phyloP scores from a whole-genome alignment of 2,888 invertebrate species.

The Petrolisthes cinctipes region DNA sequence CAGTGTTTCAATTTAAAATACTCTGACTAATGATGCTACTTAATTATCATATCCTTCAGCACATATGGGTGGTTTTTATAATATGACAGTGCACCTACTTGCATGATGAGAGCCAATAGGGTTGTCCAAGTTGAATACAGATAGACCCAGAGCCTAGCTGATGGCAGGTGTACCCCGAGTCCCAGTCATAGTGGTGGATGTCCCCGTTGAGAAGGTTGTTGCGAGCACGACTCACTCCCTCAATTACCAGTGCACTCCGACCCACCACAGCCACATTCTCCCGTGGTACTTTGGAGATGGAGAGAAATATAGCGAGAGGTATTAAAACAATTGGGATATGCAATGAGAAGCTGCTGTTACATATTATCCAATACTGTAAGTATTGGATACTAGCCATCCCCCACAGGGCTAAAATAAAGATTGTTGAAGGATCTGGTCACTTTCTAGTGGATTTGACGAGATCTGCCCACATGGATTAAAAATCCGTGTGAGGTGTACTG shows the following conservation, averaged over 20 bases:
- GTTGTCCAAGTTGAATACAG: constrained; percentile 94
- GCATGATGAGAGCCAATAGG: constrained; percentile 70
- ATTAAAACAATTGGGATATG: too few relatives aligned
- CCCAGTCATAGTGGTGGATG: constrained; percentile 96
- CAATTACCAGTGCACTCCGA: constrained; percentile 91
- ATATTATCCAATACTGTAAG: not conserved
- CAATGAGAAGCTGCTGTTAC: too few relatives aligned
- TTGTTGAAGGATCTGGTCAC: too few relatives aligned
- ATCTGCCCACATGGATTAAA: too few relatives aligned
- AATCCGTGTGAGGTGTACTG: too few relatives aligned
- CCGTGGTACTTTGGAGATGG: constrained; percentile 79
- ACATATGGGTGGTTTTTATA: too few relatives aligned
- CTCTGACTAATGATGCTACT: too few relatives aligned
- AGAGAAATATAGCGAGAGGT: too few relatives aligned
- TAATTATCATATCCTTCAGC: too few relatives aligned
- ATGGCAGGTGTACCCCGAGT: constrained; percentile 97
- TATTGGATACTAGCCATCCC: not conserved
- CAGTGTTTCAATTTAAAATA: too few relatives aligned
- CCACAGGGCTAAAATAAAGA: too few relatives aligned
- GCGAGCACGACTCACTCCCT: constrained; percentile 92
- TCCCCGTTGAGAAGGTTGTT: constrained; percentile 97
- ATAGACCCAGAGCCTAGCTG: constrained; percentile 90
- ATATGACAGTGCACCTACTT: constrained; percentile 40
- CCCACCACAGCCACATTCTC: constrained; percentile 93
- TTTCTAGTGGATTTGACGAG: too few relatives aligned